A percentile compares a stretch with the other conserved stretches of the same genome.
Evolutionary conservation across 2,113 vertebrate genomes (phyloP).

Genomic region (Neopipo cinnamomea): DNA sequence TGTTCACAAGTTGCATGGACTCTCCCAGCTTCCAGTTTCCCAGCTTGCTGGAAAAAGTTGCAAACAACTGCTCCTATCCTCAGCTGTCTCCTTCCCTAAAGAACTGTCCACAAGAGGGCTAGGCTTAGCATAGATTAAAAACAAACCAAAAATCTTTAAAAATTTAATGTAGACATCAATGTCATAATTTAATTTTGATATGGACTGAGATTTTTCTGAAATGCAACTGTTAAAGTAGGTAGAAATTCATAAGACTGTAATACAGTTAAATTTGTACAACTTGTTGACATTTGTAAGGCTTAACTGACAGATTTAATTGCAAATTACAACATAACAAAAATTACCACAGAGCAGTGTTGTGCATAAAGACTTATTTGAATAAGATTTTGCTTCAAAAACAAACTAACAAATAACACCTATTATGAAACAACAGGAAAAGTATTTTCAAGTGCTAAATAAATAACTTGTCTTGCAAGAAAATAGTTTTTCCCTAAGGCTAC

Average conservation of each 20-base stretch:
- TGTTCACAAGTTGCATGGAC: background rate
- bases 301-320: background rate
- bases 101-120: background rate
- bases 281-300: background rate
- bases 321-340: background rate
- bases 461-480: background rate
- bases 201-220: background rate
- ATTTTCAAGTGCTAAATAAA: background rate
- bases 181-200: background rate
- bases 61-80: background rate
- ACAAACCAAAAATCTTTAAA: background rate
- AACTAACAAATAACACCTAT: background rate
- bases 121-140: background rate
- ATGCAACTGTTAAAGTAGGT: background rate
- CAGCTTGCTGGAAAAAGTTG: background rate
- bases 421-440: background rate
- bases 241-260: background rate
- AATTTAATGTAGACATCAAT: background rate
- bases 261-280: background rate
- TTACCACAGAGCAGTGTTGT: background rate
- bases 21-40: background rate
- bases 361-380: background rate
- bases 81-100: background rate
- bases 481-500: background rate
- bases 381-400: background rate